Base-by-base conservation (phyloP, 2,113 vertebrate genomes). In the Chaetodon auriga region DNA sequence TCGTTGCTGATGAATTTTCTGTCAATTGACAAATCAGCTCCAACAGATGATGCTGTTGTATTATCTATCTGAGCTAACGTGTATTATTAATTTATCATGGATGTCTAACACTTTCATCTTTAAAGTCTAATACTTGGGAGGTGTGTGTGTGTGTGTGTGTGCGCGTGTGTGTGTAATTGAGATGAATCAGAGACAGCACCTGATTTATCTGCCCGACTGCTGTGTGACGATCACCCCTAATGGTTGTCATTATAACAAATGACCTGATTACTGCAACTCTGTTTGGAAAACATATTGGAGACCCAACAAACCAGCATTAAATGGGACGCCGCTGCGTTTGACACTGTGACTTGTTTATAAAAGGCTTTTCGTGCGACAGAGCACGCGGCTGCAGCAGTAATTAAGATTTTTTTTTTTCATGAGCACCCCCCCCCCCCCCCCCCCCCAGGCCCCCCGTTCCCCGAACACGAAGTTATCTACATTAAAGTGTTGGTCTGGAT, bases 201-300 rank as follows among this genome's bases (percentile, higher is more conserved):
- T 91, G 92, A 93, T 93, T 90, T 88, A 80, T 87, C 72, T 88
- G 89, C 78, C 92, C 81, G 89, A 91, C 91, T 80, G 92, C 90
- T 91, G 89, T 71, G 88, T 87, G 85, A 77, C 73, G 87, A 94
- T 92, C 85, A 77, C 61, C 89, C 64, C 87, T 91, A 91, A 94
- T 94, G 93, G 86, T 94, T 93, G 92, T 94, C 92, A 94, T 95
- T 95, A 94, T 90, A 87, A 93, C 91, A 95, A 95, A 95, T 95
- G 93, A 96, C 94, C 94, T 95, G 94, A 95, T 95, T 95, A 93
- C 92, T 83, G 92, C 88, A 84, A 68, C 87, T 90, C 90, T 90
- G 90, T 93, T 92, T 92, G 90, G 89, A 88, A 92, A 91, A 91
- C 90, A 90, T 75, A 87, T 85, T 38, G 81, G 87, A 91, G 88